A percentile compares a stretch with the other conserved stretches of the same genome.
Conservation (phyloP, 2,888 invertebrate species). For the Malacosoma neustria region DNA sequence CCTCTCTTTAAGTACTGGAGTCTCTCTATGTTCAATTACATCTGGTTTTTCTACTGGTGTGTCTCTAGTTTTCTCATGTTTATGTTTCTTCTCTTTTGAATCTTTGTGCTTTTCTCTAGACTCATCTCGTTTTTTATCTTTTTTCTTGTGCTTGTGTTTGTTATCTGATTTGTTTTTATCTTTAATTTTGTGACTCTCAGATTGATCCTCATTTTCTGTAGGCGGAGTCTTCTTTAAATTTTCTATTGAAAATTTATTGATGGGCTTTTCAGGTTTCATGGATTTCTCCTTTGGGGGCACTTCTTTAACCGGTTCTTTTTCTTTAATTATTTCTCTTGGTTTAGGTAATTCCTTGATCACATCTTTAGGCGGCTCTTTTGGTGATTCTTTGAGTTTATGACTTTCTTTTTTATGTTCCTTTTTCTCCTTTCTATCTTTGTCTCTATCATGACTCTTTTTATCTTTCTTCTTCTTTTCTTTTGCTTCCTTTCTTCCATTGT, state of each 20-base stretch:
- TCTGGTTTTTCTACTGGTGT: slow-evolving; percentile 65
- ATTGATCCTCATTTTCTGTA: slow-evolving; percentile 44
- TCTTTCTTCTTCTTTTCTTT: slow-evolving; percentile 77
- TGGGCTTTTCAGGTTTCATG: slow-evolving; percentile 48
- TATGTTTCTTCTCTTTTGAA: slow-evolving; percentile 66
- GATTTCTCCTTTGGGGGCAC: slow-evolving; percentile 44
- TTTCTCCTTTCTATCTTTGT: slow-evolving; percentile 75
- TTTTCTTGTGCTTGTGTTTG: slow-evolving; percentile 78
- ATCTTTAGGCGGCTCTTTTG: slow-evolving; percentile 51
- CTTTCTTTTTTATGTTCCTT: slow-evolving; percentile 76
- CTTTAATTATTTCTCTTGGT: slow-evolving; percentile 44
- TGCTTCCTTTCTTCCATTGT: too few relatives aligned
- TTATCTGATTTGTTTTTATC: slow-evolving; percentile 70
- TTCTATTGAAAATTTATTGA: slow-evolving; percentile 65
- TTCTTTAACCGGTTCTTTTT: slow-evolving; percentile 38
- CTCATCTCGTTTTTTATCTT: slow-evolving; percentile 79
- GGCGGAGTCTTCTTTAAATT: slow-evolving; percentile 64
- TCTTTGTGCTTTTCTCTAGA: slow-evolving; percentile 77
- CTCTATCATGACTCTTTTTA: slow-evolving; percentile 77
- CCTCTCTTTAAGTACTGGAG: slow-evolving; percentile 52
- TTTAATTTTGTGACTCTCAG: slow-evolving; percentile 53
- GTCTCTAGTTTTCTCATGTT: slow-evolving; percentile 70
- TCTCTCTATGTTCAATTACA: slow-evolving; percentile 55
- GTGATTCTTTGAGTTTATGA: slow-evolving; percentile 59
- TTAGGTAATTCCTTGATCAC: slow-evolving; percentile 41